Conservation (phyloP, 2,797 vertebrate genomes). For the Clangula hyemalis region DNA sequence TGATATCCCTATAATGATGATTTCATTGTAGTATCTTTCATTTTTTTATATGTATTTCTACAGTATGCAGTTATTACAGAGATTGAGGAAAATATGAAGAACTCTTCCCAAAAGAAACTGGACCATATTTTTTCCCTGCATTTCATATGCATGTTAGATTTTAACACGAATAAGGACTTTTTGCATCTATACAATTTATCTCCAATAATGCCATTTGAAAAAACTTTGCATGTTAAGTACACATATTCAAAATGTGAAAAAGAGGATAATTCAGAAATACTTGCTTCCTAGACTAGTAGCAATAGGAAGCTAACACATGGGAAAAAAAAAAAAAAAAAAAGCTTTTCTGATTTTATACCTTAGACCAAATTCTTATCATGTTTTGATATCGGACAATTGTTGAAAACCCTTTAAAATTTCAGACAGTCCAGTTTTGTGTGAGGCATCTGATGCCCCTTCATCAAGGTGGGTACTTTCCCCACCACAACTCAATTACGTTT, state of each 20-base stretch:
- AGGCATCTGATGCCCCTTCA: background rate
- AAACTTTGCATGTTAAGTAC: background rate
- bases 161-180: background rate
- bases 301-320: background rate
- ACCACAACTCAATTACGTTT: background rate
- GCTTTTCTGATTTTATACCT: background rate
- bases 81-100: background rate
- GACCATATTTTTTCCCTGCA: accelerated
- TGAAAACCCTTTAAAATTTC: background rate
- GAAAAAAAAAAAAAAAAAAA: background rate
- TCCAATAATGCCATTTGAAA: background rate
- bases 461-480: background rate
- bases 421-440: background rate
- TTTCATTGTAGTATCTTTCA: background rate
- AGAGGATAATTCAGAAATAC: background rate
- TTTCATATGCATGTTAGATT: background rate
- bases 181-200: background rate
- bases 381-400: background rate
- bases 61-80: background rate
- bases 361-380: background rate
- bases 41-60: background rate
- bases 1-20: background rate
- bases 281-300: background rate
- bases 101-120: background rate
- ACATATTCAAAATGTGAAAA: background rate